phyloP scores from a whole-genome alignment of 1,140 invertebrate genomes.

The Chrysomallon squamiferum region DNA sequence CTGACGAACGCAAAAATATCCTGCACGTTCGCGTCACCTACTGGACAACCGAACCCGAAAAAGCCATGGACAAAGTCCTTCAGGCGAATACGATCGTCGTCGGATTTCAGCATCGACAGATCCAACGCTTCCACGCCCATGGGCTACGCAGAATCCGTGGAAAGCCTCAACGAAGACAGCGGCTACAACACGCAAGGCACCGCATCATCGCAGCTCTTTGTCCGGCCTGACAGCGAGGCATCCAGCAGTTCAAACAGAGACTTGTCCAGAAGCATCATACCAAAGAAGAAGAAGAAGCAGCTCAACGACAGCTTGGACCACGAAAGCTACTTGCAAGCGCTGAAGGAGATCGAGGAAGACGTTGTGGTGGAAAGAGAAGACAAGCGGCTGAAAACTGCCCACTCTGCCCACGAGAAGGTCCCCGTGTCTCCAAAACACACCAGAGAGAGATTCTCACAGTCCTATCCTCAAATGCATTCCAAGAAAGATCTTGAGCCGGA shows the following conservation, averaged over 20 bases:
- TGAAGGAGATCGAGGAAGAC: constrained; percentile 28
- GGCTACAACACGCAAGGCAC: constrained; percentile 43
- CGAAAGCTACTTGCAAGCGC: constrained; percentile 41
- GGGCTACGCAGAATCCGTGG: constrained; percentile 37
- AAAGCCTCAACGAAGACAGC: constrained; percentile 37
- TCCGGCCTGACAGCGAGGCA: constrained; percentile 41
- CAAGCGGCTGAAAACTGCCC: neutral
- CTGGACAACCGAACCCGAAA: constrained; percentile 36
- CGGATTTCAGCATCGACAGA: constrained; percentile 37
- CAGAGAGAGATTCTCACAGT: too few species aligned
- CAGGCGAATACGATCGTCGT: constrained; percentile 17
- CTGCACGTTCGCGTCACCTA: constrained; percentile 55
- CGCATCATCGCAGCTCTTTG: constrained; percentile 34
- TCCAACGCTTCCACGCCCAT: constrained; percentile 51
- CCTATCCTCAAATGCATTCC: too few species aligned
- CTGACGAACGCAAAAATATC: constrained; percentile 55
- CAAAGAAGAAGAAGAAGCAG: constrained; percentile 51
- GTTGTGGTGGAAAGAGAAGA: constrained; percentile 9
- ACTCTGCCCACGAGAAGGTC: too few species aligned
- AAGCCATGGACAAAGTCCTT: neutral
- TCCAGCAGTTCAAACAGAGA: constrained; percentile 22
- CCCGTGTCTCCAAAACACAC: too few species aligned
- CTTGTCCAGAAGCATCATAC: constrained; percentile 9
- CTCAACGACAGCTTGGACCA: constrained; percentile 37
- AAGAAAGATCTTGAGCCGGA: too few species aligned